Evolutionary conservation across 2,797 vertebrate genomes (phyloP).

Genomic region (Enteromius afrohamiltoni): DNA sequence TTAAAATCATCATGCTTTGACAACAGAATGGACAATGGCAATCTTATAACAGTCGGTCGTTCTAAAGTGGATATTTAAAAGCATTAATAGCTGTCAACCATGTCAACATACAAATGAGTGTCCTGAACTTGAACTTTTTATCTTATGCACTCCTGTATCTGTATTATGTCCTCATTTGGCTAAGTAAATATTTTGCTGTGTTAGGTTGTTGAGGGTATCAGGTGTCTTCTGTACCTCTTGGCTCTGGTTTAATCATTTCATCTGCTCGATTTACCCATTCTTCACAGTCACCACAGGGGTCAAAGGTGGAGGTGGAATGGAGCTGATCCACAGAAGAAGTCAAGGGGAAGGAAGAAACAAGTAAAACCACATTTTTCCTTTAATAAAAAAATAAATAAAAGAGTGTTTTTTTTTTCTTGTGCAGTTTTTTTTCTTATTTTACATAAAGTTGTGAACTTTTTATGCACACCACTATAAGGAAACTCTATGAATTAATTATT

Average conservation of each 20-base stretch:
- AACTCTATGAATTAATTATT: neutral
- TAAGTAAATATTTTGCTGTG: conserved; percentile 11
- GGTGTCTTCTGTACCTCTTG: conserved; percentile 36
- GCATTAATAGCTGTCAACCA: no score
- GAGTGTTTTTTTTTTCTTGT: neutral
- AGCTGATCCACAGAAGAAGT: conserved; percentile 15
- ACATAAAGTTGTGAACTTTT: neutral
- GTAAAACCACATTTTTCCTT: neutral
- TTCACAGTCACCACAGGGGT: conserved; percentile 40
- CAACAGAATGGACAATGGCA: no score
- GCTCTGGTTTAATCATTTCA: conserved; percentile 45
- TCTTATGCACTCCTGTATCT: no score
- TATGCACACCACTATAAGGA: neutral
- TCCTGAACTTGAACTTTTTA: no score
- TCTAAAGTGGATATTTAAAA: no score
- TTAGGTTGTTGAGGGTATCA: conserved; percentile 11
- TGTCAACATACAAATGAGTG: no score
- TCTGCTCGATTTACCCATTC: conserved; percentile 48
- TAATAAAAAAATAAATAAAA: no score
- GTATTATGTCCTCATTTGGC: neutral
- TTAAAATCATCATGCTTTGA: no score
- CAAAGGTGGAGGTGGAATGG: conserved; percentile 16
- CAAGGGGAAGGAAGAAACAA: conserved; percentile 14
- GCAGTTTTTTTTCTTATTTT: neutral
- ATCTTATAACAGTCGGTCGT: no score